A percentile compares a stretch with the other conserved stretches of the same genome.
phyloP scores from a whole-genome alignment of 2,888 invertebrate species.

The Incurvaria masculella region DNA sequence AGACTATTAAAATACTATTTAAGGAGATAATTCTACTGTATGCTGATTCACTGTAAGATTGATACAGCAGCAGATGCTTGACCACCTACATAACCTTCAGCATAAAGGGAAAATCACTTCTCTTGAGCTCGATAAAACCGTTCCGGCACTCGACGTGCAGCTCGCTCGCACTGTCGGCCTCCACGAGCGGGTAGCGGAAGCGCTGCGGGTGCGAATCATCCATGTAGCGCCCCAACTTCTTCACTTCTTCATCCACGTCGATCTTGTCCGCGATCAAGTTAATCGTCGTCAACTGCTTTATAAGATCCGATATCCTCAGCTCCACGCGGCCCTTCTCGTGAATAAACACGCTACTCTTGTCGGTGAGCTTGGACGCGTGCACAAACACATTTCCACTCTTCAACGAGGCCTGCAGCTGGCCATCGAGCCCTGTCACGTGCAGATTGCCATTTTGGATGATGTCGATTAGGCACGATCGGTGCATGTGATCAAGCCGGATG shows the following conservation, averaged over 20 bases:
- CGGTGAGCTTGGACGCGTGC: slow-evolving; percentile 40
- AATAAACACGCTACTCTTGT: slow-evolving; percentile 50
- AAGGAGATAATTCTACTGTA: background rate
- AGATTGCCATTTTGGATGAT: slow-evolving; percentile 46
- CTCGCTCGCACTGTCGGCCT: slow-evolving; percentile 32
- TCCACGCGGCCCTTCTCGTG: slow-evolving; percentile 52
- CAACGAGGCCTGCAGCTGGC: slow-evolving; percentile 41
- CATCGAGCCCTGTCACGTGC: slow-evolving; percentile 43
- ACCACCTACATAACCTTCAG: slow-evolving; percentile 19
- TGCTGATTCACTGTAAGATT: background rate
- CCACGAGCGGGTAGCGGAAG: slow-evolving; percentile 31
- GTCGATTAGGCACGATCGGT: slow-evolving; percentile 42
- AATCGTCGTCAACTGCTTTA: slow-evolving; percentile 43
- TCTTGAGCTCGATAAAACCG: slow-evolving; percentile 47
- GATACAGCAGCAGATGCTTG: background rate
- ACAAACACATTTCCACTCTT: slow-evolving; percentile 49
- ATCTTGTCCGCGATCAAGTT: slow-evolving; percentile 51
- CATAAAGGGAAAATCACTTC: slow-evolving; percentile 39
- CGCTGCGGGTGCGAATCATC: slow-evolving; percentile 46
- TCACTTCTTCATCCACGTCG: slow-evolving; percentile 41
- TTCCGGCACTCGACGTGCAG: slow-evolving; percentile 51
- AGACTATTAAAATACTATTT: background rate
- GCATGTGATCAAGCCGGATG: slow-evolving; percentile 36
- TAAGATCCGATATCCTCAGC: slow-evolving; percentile 37
- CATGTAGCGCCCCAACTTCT: slow-evolving; percentile 46